These are phyloP conservation scores for Sarcophilus harrisii DNA, from an alignment of 2,797 vertebrate genomes.

Conservation along the genomic window DNA sequence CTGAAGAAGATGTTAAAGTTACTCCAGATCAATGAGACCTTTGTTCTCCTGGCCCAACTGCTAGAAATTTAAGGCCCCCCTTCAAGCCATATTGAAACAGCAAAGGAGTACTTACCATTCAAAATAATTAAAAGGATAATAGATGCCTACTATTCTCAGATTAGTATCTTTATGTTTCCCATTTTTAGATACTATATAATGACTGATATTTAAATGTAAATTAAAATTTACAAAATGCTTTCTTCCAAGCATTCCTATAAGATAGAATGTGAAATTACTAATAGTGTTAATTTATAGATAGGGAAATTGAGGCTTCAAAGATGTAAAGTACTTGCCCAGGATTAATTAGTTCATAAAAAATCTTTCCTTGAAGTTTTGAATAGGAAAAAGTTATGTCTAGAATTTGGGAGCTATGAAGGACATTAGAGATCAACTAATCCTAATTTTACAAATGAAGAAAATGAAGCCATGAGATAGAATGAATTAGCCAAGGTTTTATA, in stretches of 20 bases:
- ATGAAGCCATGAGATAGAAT: not conserved
- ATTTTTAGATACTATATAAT: not conserved
- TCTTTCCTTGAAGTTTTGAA: not conserved
- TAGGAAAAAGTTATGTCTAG: not conserved
- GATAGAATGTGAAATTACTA: not conserved
- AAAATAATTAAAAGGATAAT: not conserved
- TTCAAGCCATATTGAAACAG: not conserved
- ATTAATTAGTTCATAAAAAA: not conserved
- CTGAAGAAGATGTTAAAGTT: not conserved
- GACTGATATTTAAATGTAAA: not conserved
- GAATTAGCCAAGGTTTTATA: not conserved
- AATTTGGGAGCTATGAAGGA: not conserved
- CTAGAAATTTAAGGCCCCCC: not conserved
- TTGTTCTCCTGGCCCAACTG: not conserved
- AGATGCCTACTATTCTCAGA: not conserved
- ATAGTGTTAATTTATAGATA: not conserved
- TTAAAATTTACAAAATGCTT: not conserved
- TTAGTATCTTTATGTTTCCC: not conserved
- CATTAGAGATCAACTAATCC: not conserved
- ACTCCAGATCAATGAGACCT: not conserved
- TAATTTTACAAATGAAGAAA: constrained; percentile 51
- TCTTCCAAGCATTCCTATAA: not conserved
- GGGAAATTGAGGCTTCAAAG: not conserved
- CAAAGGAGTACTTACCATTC: not conserved
- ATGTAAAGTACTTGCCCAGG: not conserved